Evolutionary conservation across 1,140 invertebrate genomes (phyloP).

Genomic region (Rhizoglyphus robini): DNA sequence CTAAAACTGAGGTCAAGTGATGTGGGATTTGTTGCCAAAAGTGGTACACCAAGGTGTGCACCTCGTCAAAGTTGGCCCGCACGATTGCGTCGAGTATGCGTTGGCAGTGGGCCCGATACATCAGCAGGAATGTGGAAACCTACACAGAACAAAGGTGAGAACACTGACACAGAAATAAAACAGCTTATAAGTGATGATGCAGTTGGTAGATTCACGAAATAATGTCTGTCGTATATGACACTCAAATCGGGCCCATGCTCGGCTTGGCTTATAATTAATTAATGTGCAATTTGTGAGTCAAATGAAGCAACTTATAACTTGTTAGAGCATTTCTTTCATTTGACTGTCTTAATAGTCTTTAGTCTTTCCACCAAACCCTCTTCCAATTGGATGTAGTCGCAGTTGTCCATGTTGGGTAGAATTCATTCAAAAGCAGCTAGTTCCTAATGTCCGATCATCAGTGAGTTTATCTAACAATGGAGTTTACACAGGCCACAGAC

Average conservation of each 20-base stretch:
- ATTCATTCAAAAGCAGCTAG: too few relatives aligned
- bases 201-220: not conserved
- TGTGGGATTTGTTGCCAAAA: slow-evolving; percentile 44
- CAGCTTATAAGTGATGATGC: not conserved
- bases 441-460: too few relatives aligned
- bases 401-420: too few relatives aligned
- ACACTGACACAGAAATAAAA: slow-evolving; percentile 5
- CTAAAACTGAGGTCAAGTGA: slow-evolving; percentile 38
- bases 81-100: slow-evolving; percentile 41
- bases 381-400: too few relatives aligned
- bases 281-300: not conserved
- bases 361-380: too few relatives aligned
- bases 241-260: not conserved
- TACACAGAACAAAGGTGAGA: slow-evolving; percentile 24
- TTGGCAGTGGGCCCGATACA: slow-evolving; percentile 44
- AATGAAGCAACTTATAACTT: not conserved
- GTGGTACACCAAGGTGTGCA: slow-evolving; percentile 41
- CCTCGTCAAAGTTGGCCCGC: slow-evolving; percentile 42
- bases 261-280: not conserved
- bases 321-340: too few relatives aligned
- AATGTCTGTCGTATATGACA: not conserved
- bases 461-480: too few relatives aligned
- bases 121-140: slow-evolving; percentile 41
- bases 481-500: too few relatives aligned
- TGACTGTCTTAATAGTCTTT: too few relatives aligned